Evolutionary conservation across 1,140 invertebrate genomes (phyloP).

Genomic region (Proales similis): DNA sequence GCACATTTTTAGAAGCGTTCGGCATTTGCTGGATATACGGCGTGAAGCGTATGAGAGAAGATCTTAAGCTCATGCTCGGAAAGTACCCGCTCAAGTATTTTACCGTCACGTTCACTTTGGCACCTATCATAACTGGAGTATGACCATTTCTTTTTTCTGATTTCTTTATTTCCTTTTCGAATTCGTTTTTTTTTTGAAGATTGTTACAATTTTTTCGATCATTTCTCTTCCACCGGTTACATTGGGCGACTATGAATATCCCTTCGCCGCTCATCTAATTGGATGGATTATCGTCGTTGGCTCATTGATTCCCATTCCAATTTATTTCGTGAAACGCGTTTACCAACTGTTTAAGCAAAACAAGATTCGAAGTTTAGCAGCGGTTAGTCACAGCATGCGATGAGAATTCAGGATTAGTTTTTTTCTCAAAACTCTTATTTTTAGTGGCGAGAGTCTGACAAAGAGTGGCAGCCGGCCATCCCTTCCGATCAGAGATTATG

Average conservation of each 20-base stretch:
- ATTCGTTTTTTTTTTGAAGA: neutral
- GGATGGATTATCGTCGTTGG: slow-evolving; percentile 35
- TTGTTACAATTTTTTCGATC: neutral
- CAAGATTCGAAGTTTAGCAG: neutral
- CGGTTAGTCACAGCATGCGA: neutral
- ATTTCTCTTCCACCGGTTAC: slow-evolving; percentile 12
- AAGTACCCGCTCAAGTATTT: slow-evolving; percentile 5
- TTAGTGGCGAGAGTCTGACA: slow-evolving; percentile 17
- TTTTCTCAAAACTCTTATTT: neutral
- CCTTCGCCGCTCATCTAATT: slow-evolving; percentile 7
- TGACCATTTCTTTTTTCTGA: too few species aligned
- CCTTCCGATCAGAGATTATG: neutral
- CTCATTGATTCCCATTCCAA: slow-evolving; percentile 17
- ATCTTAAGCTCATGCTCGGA: slow-evolving; percentile 35
- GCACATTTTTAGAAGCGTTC: slow-evolving; percentile 65
- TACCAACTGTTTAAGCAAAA: too few species aligned
- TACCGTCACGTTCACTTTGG: slow-evolving; percentile 7
- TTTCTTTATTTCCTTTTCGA: neutral
- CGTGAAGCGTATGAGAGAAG: neutral
- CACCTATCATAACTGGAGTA: slow-evolving; percentile 16
- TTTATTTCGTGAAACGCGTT: slow-evolving; percentile 22
- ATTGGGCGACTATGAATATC: slow-evolving; percentile 27
- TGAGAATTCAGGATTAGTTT: neutral
- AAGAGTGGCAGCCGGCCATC: slow-evolving; percentile 15
- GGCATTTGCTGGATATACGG: slow-evolving; percentile 70